Base-by-base conservation (phyloP, 2,888 invertebrate species). In the Hanleya hanleyi region DNA sequence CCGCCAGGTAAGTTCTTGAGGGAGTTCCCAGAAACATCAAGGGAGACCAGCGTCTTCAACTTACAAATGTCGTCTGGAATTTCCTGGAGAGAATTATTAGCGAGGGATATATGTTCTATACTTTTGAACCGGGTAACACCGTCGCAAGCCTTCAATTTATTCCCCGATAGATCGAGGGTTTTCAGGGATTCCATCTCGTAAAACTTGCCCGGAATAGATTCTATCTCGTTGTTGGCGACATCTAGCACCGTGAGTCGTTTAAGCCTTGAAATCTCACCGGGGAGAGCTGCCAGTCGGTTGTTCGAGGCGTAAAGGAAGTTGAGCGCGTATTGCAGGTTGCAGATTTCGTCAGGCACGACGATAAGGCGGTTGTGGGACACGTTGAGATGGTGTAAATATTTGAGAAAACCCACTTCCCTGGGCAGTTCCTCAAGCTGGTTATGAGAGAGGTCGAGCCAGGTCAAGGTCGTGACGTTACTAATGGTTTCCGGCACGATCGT, bases 291-390 rank as follows among this genome's bases (percentile, higher is more conserved):
- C 33, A 89, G 74, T 32, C 79, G 69, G 77, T 89, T 89, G 72
- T 84, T 67, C 26, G 81, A 80, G 1, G 84, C 85, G 66, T 85
- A 77, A 9, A 89, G 77, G 38, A 80, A 77, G 4, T 81, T 84
- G 70, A 89, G 73, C 12, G 84, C 84, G 69, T 81, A 87, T 68
- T 84, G 81, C 69, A 88, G 62, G n/a, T 72, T 77, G 47, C 84
- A 82, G 57, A 90, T 75, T 87, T 95, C 95, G 79, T 97, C 96
- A 0, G 96, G 95, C 68, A 98, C 89, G 67, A 93, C 93, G 76
- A 94, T 93, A 64, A 98, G 92, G 76, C 94, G 93, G 87, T 98
- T 98, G 86, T 95, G 92, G 0, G 96, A 95, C 32, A 97, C 91
- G 88, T 96, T 95, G 35, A 89, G 78, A 38, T 80, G 83, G 69